Evolutionary conservation across 2,888 invertebrate species (phyloP).

Genomic region (Polydrusus tereticollis): DNA sequence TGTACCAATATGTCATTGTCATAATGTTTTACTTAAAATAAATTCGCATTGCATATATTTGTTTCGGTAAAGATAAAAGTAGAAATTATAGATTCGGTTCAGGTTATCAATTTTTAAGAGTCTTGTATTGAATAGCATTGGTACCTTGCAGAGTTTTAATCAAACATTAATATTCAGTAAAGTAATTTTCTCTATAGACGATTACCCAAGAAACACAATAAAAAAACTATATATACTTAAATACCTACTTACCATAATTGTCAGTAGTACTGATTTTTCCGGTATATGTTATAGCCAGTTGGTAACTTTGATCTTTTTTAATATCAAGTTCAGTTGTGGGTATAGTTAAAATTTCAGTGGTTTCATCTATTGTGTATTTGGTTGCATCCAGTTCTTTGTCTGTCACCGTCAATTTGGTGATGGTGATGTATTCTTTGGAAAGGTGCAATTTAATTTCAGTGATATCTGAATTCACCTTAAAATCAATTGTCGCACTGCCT

Average conservation of each 20-base stretch:
- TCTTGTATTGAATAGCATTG: no score
- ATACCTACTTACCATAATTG: conserved; percentile 7
- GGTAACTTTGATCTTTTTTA: not conserved
- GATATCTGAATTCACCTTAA: conserved; percentile 11
- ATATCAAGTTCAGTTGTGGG: not conserved
- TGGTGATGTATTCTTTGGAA: conserved; percentile 24
- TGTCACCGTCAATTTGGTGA: not conserved
- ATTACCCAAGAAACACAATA: no score
- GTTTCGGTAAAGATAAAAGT: no score
- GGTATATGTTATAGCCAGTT: conserved; percentile 9
- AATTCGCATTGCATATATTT: no score
- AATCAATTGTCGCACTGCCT: conserved; percentile 33
- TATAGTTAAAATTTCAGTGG: conserved; percentile 39
- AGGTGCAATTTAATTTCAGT: conserved; percentile 36
- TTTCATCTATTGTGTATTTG: conserved; percentile 14
- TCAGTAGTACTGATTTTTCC: conserved; percentile 30
- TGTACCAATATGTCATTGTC: no score
- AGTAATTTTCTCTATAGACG: not conserved
- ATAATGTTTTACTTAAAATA: no score
- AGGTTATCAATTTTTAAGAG: no score
- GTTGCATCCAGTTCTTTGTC: not conserved
- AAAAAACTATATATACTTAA: not conserved
- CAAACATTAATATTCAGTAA: not conserved
- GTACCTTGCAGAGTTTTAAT: no score
- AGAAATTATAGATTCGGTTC: no score